Conservation (phyloP, 2,113 vertebrate species). For the Microcebus murinus region DNA sequence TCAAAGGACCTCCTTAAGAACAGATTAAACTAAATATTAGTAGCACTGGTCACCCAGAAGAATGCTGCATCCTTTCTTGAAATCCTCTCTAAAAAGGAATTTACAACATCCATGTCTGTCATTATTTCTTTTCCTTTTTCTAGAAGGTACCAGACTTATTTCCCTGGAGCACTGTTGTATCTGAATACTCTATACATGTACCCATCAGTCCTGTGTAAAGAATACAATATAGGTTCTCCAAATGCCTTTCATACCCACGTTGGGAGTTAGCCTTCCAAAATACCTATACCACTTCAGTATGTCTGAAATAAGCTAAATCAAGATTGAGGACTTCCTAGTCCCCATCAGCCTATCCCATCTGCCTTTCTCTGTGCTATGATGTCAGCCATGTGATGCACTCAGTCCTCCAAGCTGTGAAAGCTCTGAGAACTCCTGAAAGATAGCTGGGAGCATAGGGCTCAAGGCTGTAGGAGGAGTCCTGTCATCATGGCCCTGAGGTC, state of each 20-base stretch:
- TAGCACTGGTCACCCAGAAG: constrained; percentile 40
- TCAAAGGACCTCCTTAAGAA: constrained; percentile 64
- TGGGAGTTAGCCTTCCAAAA: not conserved
- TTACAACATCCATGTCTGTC: not conserved
- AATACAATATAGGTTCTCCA: not conserved
- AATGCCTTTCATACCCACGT: not conserved
- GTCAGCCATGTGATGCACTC: not conserved
- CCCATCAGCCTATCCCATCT: not conserved
- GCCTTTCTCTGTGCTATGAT: not conserved
- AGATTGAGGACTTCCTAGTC: not conserved
- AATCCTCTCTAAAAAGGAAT: not conserved
- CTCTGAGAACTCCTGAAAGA: not conserved
- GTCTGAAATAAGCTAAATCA: not conserved
- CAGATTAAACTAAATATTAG: constrained; percentile 59
- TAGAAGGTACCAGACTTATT: not conserved
- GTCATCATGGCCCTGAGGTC: not conserved
- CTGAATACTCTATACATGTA: not conserved
- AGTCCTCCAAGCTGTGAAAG: not conserved
- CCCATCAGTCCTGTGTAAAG: no score
- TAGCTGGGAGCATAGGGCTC: not conserved
- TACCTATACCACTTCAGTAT: not conserved
- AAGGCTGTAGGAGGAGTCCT: not conserved
- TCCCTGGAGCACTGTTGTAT: not conserved
- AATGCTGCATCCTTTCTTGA: constrained; percentile 27
- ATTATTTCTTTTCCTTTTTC: not conserved